phyloP scores from a whole-genome alignment of 30 jellyfish, hydroid and myxozoan genomes.

The Hydractinia echinata region DNA sequence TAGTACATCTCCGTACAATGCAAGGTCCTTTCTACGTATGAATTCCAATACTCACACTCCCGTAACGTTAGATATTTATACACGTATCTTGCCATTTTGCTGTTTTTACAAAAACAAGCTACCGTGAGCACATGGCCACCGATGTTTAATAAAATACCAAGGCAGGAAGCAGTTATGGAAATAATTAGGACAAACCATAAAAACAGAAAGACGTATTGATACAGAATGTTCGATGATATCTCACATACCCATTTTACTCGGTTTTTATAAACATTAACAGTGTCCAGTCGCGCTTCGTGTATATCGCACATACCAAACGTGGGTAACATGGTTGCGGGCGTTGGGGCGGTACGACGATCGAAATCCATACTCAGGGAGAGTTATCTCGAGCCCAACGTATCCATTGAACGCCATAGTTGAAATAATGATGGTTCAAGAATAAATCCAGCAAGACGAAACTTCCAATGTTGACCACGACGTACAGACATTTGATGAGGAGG shows the following conservation, averaged over 20 bases:
- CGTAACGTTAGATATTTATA: constrained; percentile 29
- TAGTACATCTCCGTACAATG: constrained; percentile 22
- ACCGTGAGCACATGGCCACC: constrained; percentile 6
- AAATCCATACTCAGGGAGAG: constrained; percentile 24
- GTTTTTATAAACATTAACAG: neutral
- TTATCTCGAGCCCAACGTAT: constrained; percentile 24
- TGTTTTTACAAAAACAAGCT: neutral
- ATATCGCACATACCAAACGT: constrained; percentile 38
- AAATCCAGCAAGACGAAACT: constrained; percentile 2
- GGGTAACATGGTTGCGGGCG: constrained; percentile 47
- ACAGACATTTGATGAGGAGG: constrained; percentile 4
- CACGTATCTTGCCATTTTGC: constrained; percentile 15
- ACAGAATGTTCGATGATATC: constrained; percentile 26
- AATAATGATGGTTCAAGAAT: constrained; percentile 3
- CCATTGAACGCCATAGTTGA: constrained; percentile 37
- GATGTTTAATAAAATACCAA: constrained; percentile 28
- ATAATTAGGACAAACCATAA: constrained; percentile 35
- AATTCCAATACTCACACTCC: constrained; percentile 42
- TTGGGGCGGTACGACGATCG: constrained; percentile 21
- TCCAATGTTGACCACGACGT: constrained; percentile 23
- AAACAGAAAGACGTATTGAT: constrained; percentile 36
- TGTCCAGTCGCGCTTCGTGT: constrained; percentile 26
- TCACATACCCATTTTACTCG: constrained; percentile 23
- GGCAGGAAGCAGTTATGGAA: constrained; percentile 11
- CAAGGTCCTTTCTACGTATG: constrained; percentile 32